phyloP scores from a whole-genome alignment of 2,113 vertebrate genomes.

The Zosterops hypoxanthus region DNA sequence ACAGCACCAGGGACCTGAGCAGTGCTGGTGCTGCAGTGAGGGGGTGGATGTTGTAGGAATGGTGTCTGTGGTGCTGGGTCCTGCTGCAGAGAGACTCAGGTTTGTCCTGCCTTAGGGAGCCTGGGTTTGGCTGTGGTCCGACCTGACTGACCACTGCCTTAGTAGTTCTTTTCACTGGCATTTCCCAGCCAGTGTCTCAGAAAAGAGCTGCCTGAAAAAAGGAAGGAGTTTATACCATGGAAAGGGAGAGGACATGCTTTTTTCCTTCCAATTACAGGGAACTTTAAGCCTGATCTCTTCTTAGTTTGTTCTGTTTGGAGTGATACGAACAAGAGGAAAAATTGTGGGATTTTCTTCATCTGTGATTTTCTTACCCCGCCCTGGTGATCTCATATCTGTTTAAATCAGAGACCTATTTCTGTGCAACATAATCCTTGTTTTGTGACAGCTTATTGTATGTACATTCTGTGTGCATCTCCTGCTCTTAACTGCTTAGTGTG shows the following conservation, averaged over 20 bases:
- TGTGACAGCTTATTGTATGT: not conserved
- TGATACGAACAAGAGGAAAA: not conserved
- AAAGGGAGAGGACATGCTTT: not conserved
- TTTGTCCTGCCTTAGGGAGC: not conserved
- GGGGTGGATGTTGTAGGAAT: not conserved
- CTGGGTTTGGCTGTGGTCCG: not conserved
- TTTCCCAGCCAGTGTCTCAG: not conserved
- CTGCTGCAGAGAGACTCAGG: not conserved
- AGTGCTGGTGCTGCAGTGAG: not conserved
- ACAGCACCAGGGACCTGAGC: not conserved
- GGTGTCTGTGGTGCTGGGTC: not conserved
- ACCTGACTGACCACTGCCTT: not conserved
- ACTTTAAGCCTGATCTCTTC: not conserved
- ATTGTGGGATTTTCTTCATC: fast-evolving
- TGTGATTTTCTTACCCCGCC: not conserved
- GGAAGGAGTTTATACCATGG: not conserved
- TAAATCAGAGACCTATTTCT: not conserved
- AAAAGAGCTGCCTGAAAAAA: not conserved
- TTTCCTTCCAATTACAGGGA: not conserved
- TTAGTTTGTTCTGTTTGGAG: not conserved
- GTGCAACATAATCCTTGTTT: not conserved
- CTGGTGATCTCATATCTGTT: not conserved
- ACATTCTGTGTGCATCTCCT: not conserved
- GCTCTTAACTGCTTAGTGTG: not conserved
- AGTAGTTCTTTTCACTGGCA: not conserved